Percentiles rank a stretch among this genome's conserved stretches.
These are phyloP conservation scores for Brachionus koreanus DNA, from an alignment of 1,140 invertebrate species.

Conservation along the genomic window DNA sequence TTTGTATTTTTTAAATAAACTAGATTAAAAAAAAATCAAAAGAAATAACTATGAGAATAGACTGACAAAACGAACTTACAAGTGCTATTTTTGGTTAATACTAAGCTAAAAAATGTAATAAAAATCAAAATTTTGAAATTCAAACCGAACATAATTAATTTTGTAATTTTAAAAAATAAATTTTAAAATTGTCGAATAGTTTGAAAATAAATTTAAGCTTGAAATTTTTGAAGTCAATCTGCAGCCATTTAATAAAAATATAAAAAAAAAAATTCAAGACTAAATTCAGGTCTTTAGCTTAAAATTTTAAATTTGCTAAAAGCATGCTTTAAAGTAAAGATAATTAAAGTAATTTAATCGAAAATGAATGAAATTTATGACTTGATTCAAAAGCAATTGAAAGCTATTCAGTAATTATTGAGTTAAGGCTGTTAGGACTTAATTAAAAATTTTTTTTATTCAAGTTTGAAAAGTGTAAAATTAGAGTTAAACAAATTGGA, in stretches of 20 bases:
- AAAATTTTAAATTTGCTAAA: background rate
- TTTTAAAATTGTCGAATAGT: background rate
- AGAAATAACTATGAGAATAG: background rate
- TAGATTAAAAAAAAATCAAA: background rate
- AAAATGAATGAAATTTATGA: conserved; percentile 4
- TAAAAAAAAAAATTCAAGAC: background rate
- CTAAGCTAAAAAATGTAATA: background rate
- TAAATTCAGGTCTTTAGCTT: background rate
- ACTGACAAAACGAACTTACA: background rate
- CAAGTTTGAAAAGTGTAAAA: background rate
- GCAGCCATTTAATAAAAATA: background rate
- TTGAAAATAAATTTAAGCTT: background rate
- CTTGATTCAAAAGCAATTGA: conserved; percentile 20
- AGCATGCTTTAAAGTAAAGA: conserved; percentile 20
- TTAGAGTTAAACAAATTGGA: background rate
- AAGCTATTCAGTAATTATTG: background rate
- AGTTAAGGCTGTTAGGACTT: background rate
- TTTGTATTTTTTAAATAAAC: background rate
- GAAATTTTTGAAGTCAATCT: background rate
- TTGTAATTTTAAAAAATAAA: background rate
- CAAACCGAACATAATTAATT: conserved; percentile 1
- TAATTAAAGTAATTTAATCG: background rate
- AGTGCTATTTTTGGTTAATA: background rate
- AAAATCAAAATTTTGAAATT: background rate
- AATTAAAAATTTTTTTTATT: background rate